phyloP scores from a whole-genome alignment of 2,113 vertebrate genomes.

The Leucosticte australis region DNA sequence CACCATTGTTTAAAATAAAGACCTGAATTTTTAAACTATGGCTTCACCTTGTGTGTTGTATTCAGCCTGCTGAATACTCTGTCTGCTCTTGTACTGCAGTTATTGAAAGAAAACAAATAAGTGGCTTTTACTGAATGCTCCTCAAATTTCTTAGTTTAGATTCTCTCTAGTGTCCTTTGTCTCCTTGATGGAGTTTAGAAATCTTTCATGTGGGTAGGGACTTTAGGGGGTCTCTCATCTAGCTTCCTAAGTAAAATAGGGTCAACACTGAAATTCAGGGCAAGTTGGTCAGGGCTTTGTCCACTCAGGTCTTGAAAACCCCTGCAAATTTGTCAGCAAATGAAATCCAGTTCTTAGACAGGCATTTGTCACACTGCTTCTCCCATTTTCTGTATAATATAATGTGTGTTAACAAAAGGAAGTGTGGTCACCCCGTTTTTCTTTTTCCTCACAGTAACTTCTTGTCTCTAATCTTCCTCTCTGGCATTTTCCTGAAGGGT shows the following conservation, averaged over 20 bases:
- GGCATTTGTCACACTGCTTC: neutral
- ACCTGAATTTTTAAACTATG: neutral
- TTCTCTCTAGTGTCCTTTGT: neutral
- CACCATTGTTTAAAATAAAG: neutral
- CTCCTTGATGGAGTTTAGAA: neutral
- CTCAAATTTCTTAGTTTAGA: neutral
- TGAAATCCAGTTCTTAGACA: neutral
- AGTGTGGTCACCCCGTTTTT: accelerated
- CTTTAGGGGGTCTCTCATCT: neutral
- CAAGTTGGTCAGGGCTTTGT: neutral
- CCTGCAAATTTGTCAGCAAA: neutral
- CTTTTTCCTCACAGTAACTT: neutral
- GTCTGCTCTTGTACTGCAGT: neutral
- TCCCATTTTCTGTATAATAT: neutral
- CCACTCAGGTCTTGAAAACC: neutral
- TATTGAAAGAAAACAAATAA: neutral
- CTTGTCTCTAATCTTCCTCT: neutral
- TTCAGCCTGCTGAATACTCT: accelerated
- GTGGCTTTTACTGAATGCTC: neutral
- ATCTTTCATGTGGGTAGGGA: neutral
- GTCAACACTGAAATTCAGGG: neutral
- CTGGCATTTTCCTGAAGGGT: neutral
- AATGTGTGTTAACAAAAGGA: neutral
- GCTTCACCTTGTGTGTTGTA: neutral
- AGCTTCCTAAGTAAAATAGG: neutral